Base-by-base conservation (phyloP, 2,888 invertebrate genomes). In the Griposia aprilina region DNA sequence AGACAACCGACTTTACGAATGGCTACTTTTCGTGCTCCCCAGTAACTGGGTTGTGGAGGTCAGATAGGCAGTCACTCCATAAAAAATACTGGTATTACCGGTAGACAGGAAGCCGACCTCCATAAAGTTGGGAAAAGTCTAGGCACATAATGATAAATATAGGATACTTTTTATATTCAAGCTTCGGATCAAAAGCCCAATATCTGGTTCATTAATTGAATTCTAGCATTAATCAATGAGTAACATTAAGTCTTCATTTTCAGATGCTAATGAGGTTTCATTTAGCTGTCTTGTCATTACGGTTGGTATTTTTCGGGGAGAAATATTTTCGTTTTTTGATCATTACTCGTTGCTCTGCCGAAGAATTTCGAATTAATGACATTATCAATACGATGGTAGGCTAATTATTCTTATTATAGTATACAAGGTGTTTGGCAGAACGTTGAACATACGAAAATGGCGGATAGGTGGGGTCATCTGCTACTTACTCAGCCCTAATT, bases 301-400 rank as follows among this genome's bases (percentile, higher is more conserved):
- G 10, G 48, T 1, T 30, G 45, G 41, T 48, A 30, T 60, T 65
- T 50, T 48, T 30, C 26, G 11, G 5, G 11, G 15, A 15, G 15
- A n/a, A 36, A 72, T 80, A n/a, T 48, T 4, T 50, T 36, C 5
- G 2, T 36, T 79, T 81, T 55, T 11, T 52, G 36, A 30, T 52
- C n/a, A 73, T 74, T 73, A n/a, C 30, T 73, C 30, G 26, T 72
- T n/a, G 36, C n/a, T 36, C 50, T 50, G 71, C 15, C 30, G 20
- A 20, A 26, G 69, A 20, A 41, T 69, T 74, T 69, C 0, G 2
- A 67, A 26, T 26, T 20, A n/a, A 65, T 65, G n/a, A 7, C 8
- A 50, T 8, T 15, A 52, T 15, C 5, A 20, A 52, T 23, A 71
- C 15, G 45, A 26, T 63, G 8, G 48, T 36, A 41, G 1, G 20